These are phyloP conservation scores for Caracal caracal DNA, from an alignment of 2,113 vertebrate genomes.

Conservation along the genomic window DNA sequence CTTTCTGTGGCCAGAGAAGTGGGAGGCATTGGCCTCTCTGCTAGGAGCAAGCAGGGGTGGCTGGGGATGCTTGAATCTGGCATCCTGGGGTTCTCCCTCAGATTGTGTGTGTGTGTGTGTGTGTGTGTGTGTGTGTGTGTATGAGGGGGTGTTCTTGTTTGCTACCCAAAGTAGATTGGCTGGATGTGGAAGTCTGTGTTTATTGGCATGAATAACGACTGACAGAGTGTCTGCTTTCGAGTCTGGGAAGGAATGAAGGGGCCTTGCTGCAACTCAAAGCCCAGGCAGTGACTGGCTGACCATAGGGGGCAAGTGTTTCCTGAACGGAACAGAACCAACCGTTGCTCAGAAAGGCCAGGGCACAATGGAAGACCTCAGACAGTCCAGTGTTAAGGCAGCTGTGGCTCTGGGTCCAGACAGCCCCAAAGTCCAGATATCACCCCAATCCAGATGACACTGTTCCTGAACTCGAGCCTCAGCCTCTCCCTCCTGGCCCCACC, in stretches of 20 bases:
- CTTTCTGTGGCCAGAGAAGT: not conserved
- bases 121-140: not conserved
- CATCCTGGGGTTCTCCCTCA: not conserved
- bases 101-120: not conserved
- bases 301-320: not conserved
- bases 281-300: not conserved
- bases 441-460: not conserved
- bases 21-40: not conserved
- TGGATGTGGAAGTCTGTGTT: not conserved
- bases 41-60: too few relatives aligned
- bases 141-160: not conserved
- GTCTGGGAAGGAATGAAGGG: not conserved
- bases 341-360: not conserved
- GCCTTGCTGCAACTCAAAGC: not conserved
- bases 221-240: not conserved
- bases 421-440: not conserved
- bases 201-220: not conserved
- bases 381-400: not conserved
- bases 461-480: not conserved
- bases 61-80: not conserved
- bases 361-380: not conserved
- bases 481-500: not conserved
- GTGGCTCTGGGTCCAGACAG: not conserved
- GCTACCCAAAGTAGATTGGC: not conserved
- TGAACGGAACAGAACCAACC: not conserved